phyloP scores from a whole-genome alignment of 92 coral and sea anemone species.

The Diadumene lineata region DNA sequence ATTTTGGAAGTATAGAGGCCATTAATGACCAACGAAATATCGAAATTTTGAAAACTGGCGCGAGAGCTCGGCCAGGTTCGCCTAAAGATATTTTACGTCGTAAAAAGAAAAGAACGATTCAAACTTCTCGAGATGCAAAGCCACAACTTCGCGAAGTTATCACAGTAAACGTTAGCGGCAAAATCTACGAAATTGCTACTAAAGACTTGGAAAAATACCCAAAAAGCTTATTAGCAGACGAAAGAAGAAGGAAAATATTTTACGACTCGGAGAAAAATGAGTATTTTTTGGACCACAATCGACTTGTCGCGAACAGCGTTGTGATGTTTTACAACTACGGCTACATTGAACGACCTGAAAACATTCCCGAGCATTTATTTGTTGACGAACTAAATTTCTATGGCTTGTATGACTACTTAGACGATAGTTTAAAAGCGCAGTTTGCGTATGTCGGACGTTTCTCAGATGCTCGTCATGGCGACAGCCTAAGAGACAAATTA shows the following conservation, averaged over 20 bases:
- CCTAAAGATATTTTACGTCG: background rate
- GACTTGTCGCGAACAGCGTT: conserved; percentile 46
- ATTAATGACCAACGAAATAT: conserved; percentile 17
- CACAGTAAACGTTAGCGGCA: conserved; percentile 57
- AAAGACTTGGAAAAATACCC: conserved; percentile 40
- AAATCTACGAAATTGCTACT: conserved; percentile 33
- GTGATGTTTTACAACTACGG: conserved; percentile 38
- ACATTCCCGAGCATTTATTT: conserved; percentile 56
- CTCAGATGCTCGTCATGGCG: conserved; percentile 12
- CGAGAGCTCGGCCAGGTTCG: background rate
- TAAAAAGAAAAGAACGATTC: background rate
- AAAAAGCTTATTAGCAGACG: conserved; percentile 42
- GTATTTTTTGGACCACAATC: conserved; percentile 60
- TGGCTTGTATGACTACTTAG: conserved; percentile 49
- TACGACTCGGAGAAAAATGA: conserved; percentile 47
- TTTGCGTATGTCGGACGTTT: background rate
- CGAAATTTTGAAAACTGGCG: background rate
- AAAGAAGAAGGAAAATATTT: conserved; percentile 24
- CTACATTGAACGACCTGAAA: conserved; percentile 28
- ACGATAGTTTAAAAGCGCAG: conserved; percentile 16
- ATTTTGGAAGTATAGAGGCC: conserved; percentile 31
- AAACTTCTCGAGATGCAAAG: background rate
- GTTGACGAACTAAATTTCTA: conserved; percentile 54
- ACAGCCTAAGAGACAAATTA: conserved; percentile 10
- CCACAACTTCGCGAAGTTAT: background rate